phyloP scores from a whole-genome alignment of 2,797 vertebrate genomes.

The Pelobates cultripes region DNA sequence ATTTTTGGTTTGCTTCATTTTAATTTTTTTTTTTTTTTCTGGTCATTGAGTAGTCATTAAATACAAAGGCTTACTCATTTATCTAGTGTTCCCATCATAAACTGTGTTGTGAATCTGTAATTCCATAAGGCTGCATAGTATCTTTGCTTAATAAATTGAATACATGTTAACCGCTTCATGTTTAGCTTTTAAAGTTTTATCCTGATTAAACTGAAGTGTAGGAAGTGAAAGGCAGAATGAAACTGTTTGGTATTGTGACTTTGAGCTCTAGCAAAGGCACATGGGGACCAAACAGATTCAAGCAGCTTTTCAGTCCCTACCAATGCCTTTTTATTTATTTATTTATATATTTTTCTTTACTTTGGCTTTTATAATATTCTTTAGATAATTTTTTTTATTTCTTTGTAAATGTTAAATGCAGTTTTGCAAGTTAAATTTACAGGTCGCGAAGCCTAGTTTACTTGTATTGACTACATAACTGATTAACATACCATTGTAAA shows the following conservation, averaged over 20 bases:
- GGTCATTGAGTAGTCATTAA: constrained; percentile 63
- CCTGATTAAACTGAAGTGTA: constrained; percentile 78
- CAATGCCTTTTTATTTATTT: constrained; percentile 76
- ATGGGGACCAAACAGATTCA: constrained; percentile 87
- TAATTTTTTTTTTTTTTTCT: constrained; percentile 63
- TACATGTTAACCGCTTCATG: constrained; percentile 90
- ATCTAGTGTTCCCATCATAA: constrained; percentile 65
- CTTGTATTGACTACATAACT: constrained; percentile 90
- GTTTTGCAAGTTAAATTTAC: constrained; percentile 23
- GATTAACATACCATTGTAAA: constrained; percentile 93
- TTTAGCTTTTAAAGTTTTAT: constrained; percentile 73
- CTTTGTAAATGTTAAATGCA: too few relatives aligned
- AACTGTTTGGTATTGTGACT: constrained; percentile 91
- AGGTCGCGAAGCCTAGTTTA: constrained; percentile 84
- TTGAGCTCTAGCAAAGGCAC: constrained; percentile 81
- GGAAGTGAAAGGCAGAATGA: constrained; percentile 91
- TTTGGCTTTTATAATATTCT: constrained; percentile 55
- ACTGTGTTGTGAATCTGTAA: constrained; percentile 72
- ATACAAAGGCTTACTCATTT: constrained; percentile 70
- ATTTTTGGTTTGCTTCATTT: constrained; percentile 45
- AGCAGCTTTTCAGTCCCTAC: constrained; percentile 91
- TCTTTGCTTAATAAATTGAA: constrained; percentile 88
- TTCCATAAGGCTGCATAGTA: constrained; percentile 99
- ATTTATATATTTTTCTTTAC: constrained; percentile 71
- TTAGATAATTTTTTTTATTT: too few relatives aligned